Evolutionary conservation across 2,888 invertebrate species (phyloP), one percentile per base, ranked within the genome.

Genomic region (Maniola hyperantus): DNA sequence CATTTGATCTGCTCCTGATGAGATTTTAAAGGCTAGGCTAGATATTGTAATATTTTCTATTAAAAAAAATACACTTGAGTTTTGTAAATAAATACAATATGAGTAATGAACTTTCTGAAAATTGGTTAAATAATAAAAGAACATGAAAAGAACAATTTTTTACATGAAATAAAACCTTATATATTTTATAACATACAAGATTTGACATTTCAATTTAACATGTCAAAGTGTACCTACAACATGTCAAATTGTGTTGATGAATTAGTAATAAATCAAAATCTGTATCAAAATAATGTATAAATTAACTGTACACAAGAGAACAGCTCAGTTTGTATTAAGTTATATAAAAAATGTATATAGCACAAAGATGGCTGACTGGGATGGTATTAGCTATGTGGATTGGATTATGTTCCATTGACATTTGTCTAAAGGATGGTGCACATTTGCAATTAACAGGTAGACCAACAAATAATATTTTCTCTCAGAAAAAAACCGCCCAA

Each of bases 291-390:
- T 73, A 75, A 71, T 71, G 71, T 68, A 77, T 74, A 84, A 86
- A 85, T 82, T 84, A 63, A 74, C 73, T 74, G 79, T 81, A 74
- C 67, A 72, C 76, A 62, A 69, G 66, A 73, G 71, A 64, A 66
- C 53, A 53, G 64, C 54, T 73, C 71, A 44, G 59, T 20, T 58
- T 60, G 20, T 48, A 44, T 54, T 44, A 39, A 18, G 36, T 54
- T 66, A 50, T 73, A 67, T 65, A 65, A 64, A 71, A 69, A 73
- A 90, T 92, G 91, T 91, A 91, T 77, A 88, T 92, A 76, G 91
- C 91, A 57, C 82, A 88, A 63, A 90, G 82, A 80, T 92, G 90
- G 90, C 81, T 92, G 13, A 50, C 84, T 48, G 78, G 83, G 46
- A 74, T 91, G 71, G 74, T 81, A 39, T 65, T 85, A 6, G 69